Base-by-base conservation (phyloP, 2,888 invertebrate species). In the Drosophila ustulata region DNA sequence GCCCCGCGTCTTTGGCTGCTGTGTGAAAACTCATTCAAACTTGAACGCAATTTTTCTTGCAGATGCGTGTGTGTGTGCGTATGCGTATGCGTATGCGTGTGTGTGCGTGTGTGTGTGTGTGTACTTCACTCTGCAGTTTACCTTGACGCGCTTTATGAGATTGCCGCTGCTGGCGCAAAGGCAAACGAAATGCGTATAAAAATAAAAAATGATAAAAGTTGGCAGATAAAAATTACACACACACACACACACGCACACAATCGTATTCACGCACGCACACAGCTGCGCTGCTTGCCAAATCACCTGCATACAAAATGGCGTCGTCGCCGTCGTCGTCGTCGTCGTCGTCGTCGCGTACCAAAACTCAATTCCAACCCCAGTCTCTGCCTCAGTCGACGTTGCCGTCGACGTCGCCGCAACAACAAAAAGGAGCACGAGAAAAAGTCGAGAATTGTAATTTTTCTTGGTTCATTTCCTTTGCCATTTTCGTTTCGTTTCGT, bases 141-240 rank as follows among this genome's bases (percentile, higher is more conserved):
- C 79, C 85, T 87, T 87, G 80, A 82, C 79, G 82, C 69, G 67
- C 71, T 73, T 72, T 75, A 75, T 78, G 78, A 68, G 81, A 63
- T 75, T 63, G 37, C 37, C 61, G 58, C 58, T 59, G 50, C 57
- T 57, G 65, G 41, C 61, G 73, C 68, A 76, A 77, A 72, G 66
- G 66, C 84, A 84, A 69, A 71, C 79, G 79, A 87, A 82, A 82
- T 85, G 79, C 71, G 88, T 79, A 76, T 74, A 76, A 82, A 85
- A 85, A 88, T 82, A 83, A 88, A 89, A 89, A 90, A 83, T 89
- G 83, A 89, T 88, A 88, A 90, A 89, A 89, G 82, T 86, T 90
- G 80, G 76, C 86, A 90, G 86, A 89, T 89, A 90, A 89, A 89
- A 89, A 83, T 89, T 85, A 85, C 80, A 68, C 80, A 76, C 71